These are phyloP conservation scores for Phymorhynchus buccinoides DNA, from an alignment of 1,140 invertebrate genomes.

Conservation along the genomic window DNA sequence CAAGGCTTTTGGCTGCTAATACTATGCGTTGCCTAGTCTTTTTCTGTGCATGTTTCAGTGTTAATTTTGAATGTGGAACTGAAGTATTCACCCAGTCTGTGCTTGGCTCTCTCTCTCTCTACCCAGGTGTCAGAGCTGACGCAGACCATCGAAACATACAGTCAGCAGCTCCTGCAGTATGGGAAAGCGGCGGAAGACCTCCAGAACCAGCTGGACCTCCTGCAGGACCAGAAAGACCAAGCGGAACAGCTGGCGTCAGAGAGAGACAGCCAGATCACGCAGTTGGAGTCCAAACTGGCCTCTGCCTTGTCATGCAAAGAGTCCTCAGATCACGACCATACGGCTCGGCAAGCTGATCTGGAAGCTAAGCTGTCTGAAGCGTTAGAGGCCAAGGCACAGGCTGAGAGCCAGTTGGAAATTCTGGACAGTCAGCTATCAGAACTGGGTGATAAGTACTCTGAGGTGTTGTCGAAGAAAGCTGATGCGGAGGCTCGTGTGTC, in stretches of 20 bases:
- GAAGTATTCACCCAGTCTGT: background rate
- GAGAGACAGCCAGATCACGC: constrained; percentile 1
- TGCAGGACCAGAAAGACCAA: constrained; percentile 33
- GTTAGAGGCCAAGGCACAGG: constrained; percentile 15
- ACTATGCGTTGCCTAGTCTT: background rate
- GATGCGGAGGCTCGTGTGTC: background rate
- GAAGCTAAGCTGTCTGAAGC: constrained; percentile 25
- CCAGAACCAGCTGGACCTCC: constrained; percentile 33
- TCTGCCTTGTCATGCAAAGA: constrained; percentile 27
- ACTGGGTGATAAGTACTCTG: background rate
- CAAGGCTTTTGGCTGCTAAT: background rate
- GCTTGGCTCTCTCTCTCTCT: background rate
- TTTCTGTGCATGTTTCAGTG: background rate
- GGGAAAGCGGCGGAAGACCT: constrained; percentile 28
- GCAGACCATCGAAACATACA: constrained; percentile 29
- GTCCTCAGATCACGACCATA: background rate
- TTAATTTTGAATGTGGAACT: background rate
- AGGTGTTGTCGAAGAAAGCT: background rate
- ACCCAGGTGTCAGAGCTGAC: constrained; percentile 27
- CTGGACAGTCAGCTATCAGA: constrained; percentile 15
- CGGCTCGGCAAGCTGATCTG: constrained; percentile 20
- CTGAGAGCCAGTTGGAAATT: background rate
- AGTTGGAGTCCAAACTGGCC: constrained; percentile 16
- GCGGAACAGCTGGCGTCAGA: constrained; percentile 13
- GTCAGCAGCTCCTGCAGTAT: constrained; percentile 35